Evolutionary conservation across 2,797 vertebrate species (phyloP), one percentile per base, ranked within the genome.

Genomic region (Microtus agrestis): DNA sequence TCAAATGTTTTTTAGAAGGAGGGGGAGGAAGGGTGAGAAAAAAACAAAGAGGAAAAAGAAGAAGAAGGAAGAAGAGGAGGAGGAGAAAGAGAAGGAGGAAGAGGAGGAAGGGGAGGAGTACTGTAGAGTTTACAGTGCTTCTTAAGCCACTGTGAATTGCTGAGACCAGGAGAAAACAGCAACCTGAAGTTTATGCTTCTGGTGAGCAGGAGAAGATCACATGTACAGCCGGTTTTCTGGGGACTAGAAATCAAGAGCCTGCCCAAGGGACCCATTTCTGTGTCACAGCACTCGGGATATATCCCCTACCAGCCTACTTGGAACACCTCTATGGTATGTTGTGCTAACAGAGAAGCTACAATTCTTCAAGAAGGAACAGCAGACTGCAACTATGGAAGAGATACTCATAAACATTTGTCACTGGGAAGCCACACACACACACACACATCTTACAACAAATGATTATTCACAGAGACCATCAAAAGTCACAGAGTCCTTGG

Each of bases 21-120:
- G n/a, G 11, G 37, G 8, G 4, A 31, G 29, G 54, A 56, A 56
- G 5, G 54, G 6, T 6, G 17, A 56, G 54, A 56, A 5, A 56
- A 56, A 19, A 56, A 56, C 54, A 56, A 56, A 37, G 3, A 63
- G 29, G 3, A 17, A 63, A 10, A 3, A 63, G 25, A 11, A 63
- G 25, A 11, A 63, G 10, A 4, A 25, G 25, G 25, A 11, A 29
- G 25, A 29, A 11, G 25, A 67, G 14, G 14, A 67, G 14, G 14
- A n/a, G 31, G 6, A 65, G 29, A 0, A 15, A 1, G 65, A 69
- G 2, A 14, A n/a, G 1, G 69, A 10, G 1, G 31, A 6, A 6
- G 3, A n/a, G 6, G 67, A 69, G 2, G 34, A n/a, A 3, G 69
- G 3, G 0, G 31, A 6, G 19, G 65, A 5, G 2, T 6, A 14